Conservation (phyloP, 2,888 invertebrate species). For the Cephus spinipes region DNA sequence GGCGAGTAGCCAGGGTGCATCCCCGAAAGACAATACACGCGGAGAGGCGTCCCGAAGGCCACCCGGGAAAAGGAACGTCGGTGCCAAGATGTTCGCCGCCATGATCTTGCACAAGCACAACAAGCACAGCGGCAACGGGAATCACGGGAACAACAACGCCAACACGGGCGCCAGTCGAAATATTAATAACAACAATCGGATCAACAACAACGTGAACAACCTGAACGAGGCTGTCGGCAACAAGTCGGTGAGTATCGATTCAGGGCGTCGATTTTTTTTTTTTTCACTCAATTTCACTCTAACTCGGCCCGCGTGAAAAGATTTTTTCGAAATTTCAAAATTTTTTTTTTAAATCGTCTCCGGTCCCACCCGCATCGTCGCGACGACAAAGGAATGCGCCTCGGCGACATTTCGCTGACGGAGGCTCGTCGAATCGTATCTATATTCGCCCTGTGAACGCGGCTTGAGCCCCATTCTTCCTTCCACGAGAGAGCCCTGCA, state of each 20-base stretch:
- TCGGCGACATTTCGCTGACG: no score
- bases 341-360: no score
- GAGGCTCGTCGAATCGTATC: no score
- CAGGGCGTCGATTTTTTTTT: no score
- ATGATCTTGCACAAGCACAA: conserved; percentile 64
- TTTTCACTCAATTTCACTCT: no score
- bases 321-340: no score
- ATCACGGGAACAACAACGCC: conserved; percentile 47
- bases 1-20: conserved; percentile 9
- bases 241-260: conserved; percentile 54
- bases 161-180: conserved; percentile 41
- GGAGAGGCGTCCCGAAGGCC: conserved; percentile 17
- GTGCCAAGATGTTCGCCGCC: conserved; percentile 56
- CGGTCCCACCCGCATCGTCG: no score
- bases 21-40: conserved; percentile 23
- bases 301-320: no score
- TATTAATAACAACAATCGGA: conserved; percentile 54
- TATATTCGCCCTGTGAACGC: no score
- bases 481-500: no score
- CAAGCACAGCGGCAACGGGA: conserved; percentile 47
- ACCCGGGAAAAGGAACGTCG: conserved; percentile 14
- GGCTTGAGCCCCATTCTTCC: no score
- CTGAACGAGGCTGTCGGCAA: conserved; percentile 48
- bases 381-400: no score
- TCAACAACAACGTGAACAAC: conserved; percentile 56